Evolutionary conservation across 1,140 invertebrate genomes (phyloP), one percentile per base, ranked within the genome.

Genomic region (Diploscapter pachys): DNA sequence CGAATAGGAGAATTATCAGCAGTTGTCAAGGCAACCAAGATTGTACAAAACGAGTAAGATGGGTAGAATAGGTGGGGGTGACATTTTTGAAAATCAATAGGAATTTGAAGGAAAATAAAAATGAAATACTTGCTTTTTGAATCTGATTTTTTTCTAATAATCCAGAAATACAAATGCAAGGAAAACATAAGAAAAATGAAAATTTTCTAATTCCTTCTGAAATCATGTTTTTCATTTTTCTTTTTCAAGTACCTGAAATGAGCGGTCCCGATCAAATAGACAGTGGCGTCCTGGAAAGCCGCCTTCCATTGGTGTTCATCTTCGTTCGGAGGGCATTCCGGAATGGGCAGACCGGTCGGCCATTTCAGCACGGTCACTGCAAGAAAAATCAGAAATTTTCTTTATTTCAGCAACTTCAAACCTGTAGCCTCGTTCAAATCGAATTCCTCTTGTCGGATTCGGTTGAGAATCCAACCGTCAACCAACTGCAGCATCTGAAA

Each of bases 191-290:
- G 62, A 67, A n/a, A 11, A 31, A 31, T 31, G 31, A 31, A 31
- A 31, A 31, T 3, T 31, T 77, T 51, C 31, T 13, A 77, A 3
- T 49, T 65, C 48, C 31, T 31, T 31, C 31, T 31, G 31, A 1
- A 31, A 31, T 31, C 31, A 31, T 31, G 31, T 31, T 31, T 31
- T 31, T 31, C 31, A 31, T 31, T 31, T 31, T 31, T 31, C 0
- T 31, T 31, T 31, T 31, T 31, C 31, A 31, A 31, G 31, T 31
- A 50, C 74, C 74, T 80, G 82, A 97, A 98, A 88, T 98, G 95
- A 51, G 94, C 93, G 52, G 95, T 97, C 66, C 95, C 96, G 55
- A 99, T 90, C 57, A 99, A 86, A 88, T 96, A 99, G n/a, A 79
- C 62, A 4, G 49, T 73, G 3, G 74, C 55, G 4, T 69, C 53